Evolutionary conservation across 2,113 vertebrate genomes (phyloP), one percentile per base, ranked within the genome.

Genomic region (Chloropsis cyanopogon): DNA sequence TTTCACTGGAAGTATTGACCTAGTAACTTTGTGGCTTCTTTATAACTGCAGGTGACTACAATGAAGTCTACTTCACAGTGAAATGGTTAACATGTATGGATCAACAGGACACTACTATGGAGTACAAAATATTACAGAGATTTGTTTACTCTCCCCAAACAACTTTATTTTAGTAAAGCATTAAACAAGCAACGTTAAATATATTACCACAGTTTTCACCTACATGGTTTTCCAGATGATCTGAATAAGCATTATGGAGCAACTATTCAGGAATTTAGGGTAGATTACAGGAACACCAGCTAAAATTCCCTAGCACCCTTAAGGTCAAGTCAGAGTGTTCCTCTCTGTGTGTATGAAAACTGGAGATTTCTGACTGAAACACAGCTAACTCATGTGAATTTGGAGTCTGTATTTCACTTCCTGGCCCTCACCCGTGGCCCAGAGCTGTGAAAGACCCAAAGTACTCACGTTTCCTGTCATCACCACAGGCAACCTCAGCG

Each of bases 401-500:
- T 33, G 41, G 8, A 80, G 16, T 11, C 46, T 3, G 2, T 8
- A 25, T 29, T 33, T 50, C 10, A 60, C 41, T 66, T 82, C 31
- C 50, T 39, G 26, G 8, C 52, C 29, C 29, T 24, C 31, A 7
- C 44, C 11, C 25, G 4, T 0, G 0, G 59, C 17, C 17, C 49
- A n/a, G 35, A 82, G 15, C 61, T 53, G 35, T 26, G n/a, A 23
- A 41, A 81, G 10, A 66, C 12, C 15, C 4, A 4, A 66, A 46
- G 29, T 33, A 96, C 98, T 98, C 78, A 99, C 99, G 92, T 92
- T 97, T 97, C 94, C 98, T 98, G 87, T 98, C 98, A 37, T 98
- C 98, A 80, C 98, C 98, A 95, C 95, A 93, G 50, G 99, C 99
- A 91, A 99, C 99, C 97, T 99, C 99, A 96, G 99, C 99, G 79